These are phyloP conservation scores for Nephrotoma flavescens DNA, from an alignment of 2,888 invertebrate species.

Conservation along the genomic window DNA sequence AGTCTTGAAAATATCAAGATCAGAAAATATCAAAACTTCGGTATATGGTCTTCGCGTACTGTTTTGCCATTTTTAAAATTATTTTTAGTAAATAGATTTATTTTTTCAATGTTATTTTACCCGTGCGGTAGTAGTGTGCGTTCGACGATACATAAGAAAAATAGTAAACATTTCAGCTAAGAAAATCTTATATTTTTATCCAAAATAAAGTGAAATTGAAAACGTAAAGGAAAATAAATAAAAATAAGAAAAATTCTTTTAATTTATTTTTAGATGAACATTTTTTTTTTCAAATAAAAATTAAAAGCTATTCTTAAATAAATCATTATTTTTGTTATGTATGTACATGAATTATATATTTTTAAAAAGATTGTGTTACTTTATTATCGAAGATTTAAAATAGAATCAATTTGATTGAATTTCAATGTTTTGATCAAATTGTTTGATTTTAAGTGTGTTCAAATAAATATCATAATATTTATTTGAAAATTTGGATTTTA, in stretches of 20 bases:
- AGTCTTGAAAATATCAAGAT: too few species aligned
- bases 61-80: not conserved
- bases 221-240: not conserved
- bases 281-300: not conserved
- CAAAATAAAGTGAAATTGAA: not conserved
- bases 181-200: not conserved
- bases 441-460: not conserved
- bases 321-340: not conserved
- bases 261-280: not conserved
- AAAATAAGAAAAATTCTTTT: not conserved
- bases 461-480: too few species aligned
- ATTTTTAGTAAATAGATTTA: not conserved
- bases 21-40: too few species aligned
- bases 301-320: not conserved
- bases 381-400: not conserved
- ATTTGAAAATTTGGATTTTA: too few species aligned
- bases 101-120: not conserved
- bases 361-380: not conserved
- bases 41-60: not conserved
- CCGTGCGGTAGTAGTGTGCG: not conserved
- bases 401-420: not conserved
- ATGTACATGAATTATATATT: not conserved
- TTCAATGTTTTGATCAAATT: not conserved
- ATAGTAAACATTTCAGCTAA: not conserved
- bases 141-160: not conserved